These are phyloP conservation scores for Odocoileus virginianus DNA, from an alignment of 2,113 vertebrate species.

Conservation along the genomic window DNA sequence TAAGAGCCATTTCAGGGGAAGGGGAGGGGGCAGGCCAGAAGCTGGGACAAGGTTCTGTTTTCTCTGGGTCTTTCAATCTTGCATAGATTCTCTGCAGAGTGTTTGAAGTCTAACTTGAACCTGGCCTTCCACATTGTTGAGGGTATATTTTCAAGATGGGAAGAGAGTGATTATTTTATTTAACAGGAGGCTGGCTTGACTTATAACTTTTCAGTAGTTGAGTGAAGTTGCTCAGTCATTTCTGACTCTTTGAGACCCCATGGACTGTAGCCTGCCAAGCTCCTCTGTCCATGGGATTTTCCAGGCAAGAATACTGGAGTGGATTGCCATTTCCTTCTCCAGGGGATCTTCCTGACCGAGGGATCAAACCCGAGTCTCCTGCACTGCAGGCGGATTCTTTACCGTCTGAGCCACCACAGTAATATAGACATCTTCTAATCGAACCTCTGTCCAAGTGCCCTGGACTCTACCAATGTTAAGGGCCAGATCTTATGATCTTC, in stretches of 20 bases:
- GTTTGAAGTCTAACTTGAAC: neutral
- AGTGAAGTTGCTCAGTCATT: neutral
- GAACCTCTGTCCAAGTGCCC: neutral
- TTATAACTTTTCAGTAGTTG: neutral
- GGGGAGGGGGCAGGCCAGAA: neutral
- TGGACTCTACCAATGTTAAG: neutral
- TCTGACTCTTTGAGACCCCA: neutral
- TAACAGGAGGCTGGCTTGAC: neutral
- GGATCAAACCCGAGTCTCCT: neutral
- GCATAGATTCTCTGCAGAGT: neutral
- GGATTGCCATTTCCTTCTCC: neutral
- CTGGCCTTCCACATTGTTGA: neutral
- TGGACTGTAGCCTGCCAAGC: neutral
- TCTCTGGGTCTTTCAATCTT: neutral
- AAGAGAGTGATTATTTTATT: neutral
- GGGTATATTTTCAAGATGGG: neutral
- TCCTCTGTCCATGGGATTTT: neutral
- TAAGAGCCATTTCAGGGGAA: neutral
- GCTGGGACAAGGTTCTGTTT: neutral
- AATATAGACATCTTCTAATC: neutral
- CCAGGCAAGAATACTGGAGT: neutral
- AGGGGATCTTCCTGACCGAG: neutral
- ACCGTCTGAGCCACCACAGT: accelerated
- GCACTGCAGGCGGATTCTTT: neutral
- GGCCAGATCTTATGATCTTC: neutral